phyloP scores from a whole-genome alignment of 2,113 vertebrate genomes.

The Hydropotes inermis region DNA sequence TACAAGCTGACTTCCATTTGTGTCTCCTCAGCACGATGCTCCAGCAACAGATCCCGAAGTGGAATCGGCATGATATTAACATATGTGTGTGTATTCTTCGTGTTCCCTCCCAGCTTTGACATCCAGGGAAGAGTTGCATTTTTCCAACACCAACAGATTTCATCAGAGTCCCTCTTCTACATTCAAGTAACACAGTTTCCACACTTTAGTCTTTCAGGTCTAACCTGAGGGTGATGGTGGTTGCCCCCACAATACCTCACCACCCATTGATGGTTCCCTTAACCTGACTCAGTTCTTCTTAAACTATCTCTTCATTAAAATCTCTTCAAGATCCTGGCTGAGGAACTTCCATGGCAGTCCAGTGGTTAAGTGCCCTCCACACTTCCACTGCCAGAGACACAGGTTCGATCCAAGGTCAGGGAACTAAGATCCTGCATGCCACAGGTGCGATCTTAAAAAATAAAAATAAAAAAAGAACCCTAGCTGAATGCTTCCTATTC shows the following conservation, averaged over 20 bases:
- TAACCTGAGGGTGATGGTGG: background rate
- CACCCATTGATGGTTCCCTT: background rate
- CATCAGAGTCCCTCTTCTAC: background rate
- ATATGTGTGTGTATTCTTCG: too few species aligned
- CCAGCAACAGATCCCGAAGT: background rate
- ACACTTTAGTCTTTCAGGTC: background rate
- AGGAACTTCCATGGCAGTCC: background rate
- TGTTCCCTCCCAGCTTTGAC: background rate
- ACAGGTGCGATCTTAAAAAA: background rate
- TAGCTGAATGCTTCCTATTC: background rate
- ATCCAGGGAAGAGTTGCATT: background rate
- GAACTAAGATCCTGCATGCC: background rate
- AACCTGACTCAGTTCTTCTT: background rate
- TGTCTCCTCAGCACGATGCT: background rate
- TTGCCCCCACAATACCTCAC: background rate
- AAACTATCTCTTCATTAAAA: background rate
- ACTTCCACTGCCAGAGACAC: background rate
- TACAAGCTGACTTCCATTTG: background rate
- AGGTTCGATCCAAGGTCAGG: background rate
- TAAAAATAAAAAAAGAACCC: background rate
- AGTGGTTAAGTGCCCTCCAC: background rate
- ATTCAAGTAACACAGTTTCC: background rate
- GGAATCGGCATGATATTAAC: rapidly evolving
- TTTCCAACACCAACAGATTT: too few species aligned
- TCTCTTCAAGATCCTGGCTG: background rate